phyloP scores from a whole-genome alignment of 2,797 vertebrate species.

The Channa striata region DNA sequence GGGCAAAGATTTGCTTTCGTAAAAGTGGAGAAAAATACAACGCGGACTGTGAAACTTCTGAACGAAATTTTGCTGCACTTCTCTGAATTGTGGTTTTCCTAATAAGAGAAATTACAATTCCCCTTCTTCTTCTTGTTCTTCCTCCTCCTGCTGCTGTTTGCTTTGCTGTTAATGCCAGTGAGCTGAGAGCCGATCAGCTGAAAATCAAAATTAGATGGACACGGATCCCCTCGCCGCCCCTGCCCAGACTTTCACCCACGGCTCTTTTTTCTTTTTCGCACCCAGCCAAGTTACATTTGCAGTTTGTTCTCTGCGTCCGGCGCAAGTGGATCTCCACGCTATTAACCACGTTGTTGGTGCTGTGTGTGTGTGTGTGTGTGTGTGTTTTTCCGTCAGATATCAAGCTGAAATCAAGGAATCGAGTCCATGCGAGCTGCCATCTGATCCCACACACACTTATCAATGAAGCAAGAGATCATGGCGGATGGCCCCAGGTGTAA shows the following conservation, averaged over 20 bases:
- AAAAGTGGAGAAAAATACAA: slow-evolving; percentile 12
- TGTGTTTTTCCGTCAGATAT: slow-evolving; percentile 85
- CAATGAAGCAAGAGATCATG: slow-evolving; percentile 99
- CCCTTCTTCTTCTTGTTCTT: too few species aligned
- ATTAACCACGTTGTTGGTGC: slow-evolving; percentile 77
- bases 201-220: slow-evolving; percentile 57
- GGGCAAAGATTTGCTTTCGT: slow-evolving; percentile 7
- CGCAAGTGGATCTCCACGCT: slow-evolving; percentile 58
- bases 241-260: slow-evolving; percentile 48
- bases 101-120: slow-evolving; percentile 36
- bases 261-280: slow-evolving; percentile 17
- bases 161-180: slow-evolving; percentile 41
- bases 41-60: slow-evolving; percentile 47
- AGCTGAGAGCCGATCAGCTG: slow-evolving; percentile 56
- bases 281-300: slow-evolving; percentile 53
- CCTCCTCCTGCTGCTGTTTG: slow-evolving; percentile 38
- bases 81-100: slow-evolving; percentile 27
- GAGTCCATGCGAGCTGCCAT: slow-evolving; percentile 98
- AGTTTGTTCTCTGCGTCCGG: slow-evolving; percentile 51
- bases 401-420: slow-evolving; percentile 90
- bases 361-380: slow-evolving; percentile 19
- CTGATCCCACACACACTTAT: slow-evolving; percentile 94
- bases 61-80: slow-evolving; percentile 28
- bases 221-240: slow-evolving; percentile 37
- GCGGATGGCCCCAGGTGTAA: slow-evolving; percentile 99